Percentiles rank a stretch among this genome's conserved stretches.
These are phyloP conservation scores for Dromius quadrimaculatus DNA, from an alignment of 2,888 invertebrate genomes.

Conservation along the genomic window DNA sequence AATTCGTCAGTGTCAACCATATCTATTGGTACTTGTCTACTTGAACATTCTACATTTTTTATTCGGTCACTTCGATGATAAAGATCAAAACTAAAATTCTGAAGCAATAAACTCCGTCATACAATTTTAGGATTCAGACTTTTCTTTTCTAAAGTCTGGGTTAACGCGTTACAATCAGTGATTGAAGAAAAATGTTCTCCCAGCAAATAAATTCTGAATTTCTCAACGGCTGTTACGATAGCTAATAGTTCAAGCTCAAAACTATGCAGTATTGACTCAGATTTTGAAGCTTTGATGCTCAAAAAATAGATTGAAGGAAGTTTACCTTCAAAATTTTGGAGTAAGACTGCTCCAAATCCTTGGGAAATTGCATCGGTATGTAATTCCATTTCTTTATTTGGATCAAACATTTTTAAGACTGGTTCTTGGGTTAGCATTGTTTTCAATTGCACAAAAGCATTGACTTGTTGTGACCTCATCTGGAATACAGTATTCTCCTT, in stretches of 20 bases:
- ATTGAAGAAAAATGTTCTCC: slow-evolving; percentile 56
- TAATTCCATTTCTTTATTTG: slow-evolving; percentile 39
- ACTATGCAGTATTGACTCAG: slow-evolving; percentile 55
- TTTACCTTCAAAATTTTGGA: slow-evolving; percentile 43
- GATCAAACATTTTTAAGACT: slow-evolving; percentile 48
- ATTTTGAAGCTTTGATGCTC: slow-evolving; percentile 55
- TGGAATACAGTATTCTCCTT: slow-evolving; percentile 42
- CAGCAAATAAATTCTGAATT: slow-evolving; percentile 56
- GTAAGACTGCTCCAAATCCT: slow-evolving; percentile 52
- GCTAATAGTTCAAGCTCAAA: slow-evolving; percentile 57
- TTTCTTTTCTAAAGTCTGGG: slow-evolving; percentile 53
- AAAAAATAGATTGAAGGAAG: slow-evolving; percentile 57
- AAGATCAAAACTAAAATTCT: slow-evolving; percentile 52
- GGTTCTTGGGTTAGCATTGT: slow-evolving; percentile 43
- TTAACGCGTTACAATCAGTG: slow-evolving; percentile 56
- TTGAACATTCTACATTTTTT: slow-evolving; percentile 53
- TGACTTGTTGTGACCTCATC: slow-evolving; percentile 27
- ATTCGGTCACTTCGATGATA: slow-evolving; percentile 52
- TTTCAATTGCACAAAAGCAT: slow-evolving; percentile 40
- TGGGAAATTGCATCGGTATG: slow-evolving; percentile 18
- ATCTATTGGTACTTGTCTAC: slow-evolving; percentile 36
- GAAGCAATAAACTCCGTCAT: slow-evolving; percentile 52
- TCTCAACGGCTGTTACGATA: slow-evolving; percentile 55
- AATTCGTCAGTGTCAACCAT: background rate
- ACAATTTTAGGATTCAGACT: slow-evolving; percentile 51